These are phyloP conservation scores for Micronycteris hirsuta DNA, from an alignment of 2,113 vertebrate genomes.

Conservation along the genomic window DNA sequence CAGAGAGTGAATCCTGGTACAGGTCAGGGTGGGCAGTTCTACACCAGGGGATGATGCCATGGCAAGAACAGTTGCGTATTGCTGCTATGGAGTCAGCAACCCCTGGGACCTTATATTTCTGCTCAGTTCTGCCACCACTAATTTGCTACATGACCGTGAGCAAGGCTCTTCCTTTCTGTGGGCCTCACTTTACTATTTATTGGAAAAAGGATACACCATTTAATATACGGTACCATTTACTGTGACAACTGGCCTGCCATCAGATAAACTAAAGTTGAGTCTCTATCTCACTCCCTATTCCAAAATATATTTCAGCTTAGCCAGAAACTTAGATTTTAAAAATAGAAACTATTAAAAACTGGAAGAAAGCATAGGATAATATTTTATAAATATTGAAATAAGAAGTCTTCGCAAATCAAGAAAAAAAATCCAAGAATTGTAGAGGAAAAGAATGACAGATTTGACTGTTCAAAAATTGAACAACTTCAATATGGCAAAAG, in stretches of 20 bases:
- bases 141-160: not conserved
- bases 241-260: not conserved
- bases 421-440: not conserved
- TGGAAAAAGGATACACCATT: not conserved
- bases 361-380: not conserved
- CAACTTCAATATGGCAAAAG: not conserved
- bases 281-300: not conserved
- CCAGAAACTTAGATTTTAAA: conserved; percentile 1
- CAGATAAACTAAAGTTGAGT: not conserved
- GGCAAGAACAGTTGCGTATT: not conserved
- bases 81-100: not conserved
- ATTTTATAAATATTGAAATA: not conserved
- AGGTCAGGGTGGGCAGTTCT: not conserved
- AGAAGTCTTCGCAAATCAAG: not conserved
- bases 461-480: not conserved
- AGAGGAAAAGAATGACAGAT: conserved; percentile 7
- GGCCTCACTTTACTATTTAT: not conserved
- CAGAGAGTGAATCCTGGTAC: not conserved
- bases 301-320: not conserved
- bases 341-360: not conserved
- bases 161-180: not conserved
- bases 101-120: not conserved
- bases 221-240: not conserved
- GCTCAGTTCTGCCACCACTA: not conserved
- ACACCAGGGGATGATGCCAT: not conserved